Base-by-base conservation (phyloP, 2,113 vertebrate species). In the Actenoides hombroni region DNA sequence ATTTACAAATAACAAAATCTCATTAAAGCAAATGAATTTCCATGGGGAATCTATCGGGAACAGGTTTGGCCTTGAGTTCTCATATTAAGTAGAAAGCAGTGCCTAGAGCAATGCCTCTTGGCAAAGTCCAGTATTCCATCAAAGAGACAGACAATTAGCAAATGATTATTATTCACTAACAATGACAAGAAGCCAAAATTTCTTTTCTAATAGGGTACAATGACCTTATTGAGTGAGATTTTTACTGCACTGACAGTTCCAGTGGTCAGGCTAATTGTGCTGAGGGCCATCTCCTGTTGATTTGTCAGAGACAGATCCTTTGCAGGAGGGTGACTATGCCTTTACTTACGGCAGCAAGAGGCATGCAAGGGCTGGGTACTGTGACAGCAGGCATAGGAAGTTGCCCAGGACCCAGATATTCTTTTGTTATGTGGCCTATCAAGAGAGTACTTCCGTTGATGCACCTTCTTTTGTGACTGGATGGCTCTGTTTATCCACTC, bases 21-120 rank as follows among this genome's bases (percentile, higher is more conserved):
- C 77, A 89, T 94, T 94, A 91, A 94, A 93, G 48, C 24, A 1
- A 5, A 59, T 39, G 67, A 89, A 56, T 81, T 96, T 95, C 88
- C 54, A 51, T 13, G 39, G 74, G 86, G 65, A 95, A 86, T 87
- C 81, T 82, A 76, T 91, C 48, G 57, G 86, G 44, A 88, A 57
- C 20, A 44, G 19, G 64, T 91, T 92, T 95, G 86, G 92, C 80
- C 80, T 84, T 53, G 65, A 76, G 23, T 88, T 64, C 60, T 92
- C 77, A 89, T 87, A 73, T 69, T 86, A 91, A 90, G 53, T 46
- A 73, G 76, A 95, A 92, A 94, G 63, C 61, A 79, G 19, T 57
- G 80, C 83, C 65, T 78, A 91, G 37, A 89, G 65, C 86, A 91
- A 68, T 91, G 81, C 91, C 95, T 86, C 74, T 93, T 96, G 95